A percentile compares a stretch with the other conserved stretches of the same genome.
Conservation (phyloP, 2,888 invertebrate species). For the Folsomia candida region DNA sequence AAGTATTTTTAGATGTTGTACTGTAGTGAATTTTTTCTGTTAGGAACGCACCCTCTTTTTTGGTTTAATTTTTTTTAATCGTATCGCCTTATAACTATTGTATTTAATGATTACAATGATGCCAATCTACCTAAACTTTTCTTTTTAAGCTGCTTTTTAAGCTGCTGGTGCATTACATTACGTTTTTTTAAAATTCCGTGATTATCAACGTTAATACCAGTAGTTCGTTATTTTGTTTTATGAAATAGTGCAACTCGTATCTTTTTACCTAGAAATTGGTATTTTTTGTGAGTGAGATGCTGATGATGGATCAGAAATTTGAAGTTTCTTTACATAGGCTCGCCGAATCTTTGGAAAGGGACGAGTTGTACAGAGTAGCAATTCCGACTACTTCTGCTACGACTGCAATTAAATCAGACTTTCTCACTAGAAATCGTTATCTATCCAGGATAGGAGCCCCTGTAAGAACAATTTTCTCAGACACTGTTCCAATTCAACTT, state of each 20-base stretch:
- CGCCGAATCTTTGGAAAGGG: slow-evolving; percentile 58
- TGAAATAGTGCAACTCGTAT: background rate
- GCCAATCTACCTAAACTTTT: background rate
- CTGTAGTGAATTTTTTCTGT: background rate
- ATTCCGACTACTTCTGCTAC: slow-evolving; percentile 51
- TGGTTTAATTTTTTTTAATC: background rate
- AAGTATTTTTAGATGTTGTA: background rate
- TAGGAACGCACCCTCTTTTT: background rate
- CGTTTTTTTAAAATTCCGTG: too few relatives aligned
- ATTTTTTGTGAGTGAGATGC: background rate
- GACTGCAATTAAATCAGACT: slow-evolving; percentile 56
- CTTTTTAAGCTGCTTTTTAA: too few relatives aligned
- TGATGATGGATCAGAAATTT: background rate
- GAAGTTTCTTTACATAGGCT: slow-evolving; percentile 52
- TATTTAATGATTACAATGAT: background rate
- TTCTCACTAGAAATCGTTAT: slow-evolving; percentile 63
- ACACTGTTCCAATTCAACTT: background rate
- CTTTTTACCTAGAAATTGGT: background rate
- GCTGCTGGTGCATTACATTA: too few relatives aligned
- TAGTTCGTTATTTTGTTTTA: background rate
- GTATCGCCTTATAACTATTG: background rate
- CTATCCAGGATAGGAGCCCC: slow-evolving; percentile 62
- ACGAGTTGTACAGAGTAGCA: slow-evolving; percentile 59
- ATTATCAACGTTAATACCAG: too few relatives aligned
- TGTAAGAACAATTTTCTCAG: slow-evolving; percentile 55